Percentiles rank a stretch among this genome's conserved stretches.
These are phyloP conservation scores for Rhopalosiphum maidis DNA, from an alignment of 1,140 invertebrate genomes.

Conservation along the genomic window DNA sequence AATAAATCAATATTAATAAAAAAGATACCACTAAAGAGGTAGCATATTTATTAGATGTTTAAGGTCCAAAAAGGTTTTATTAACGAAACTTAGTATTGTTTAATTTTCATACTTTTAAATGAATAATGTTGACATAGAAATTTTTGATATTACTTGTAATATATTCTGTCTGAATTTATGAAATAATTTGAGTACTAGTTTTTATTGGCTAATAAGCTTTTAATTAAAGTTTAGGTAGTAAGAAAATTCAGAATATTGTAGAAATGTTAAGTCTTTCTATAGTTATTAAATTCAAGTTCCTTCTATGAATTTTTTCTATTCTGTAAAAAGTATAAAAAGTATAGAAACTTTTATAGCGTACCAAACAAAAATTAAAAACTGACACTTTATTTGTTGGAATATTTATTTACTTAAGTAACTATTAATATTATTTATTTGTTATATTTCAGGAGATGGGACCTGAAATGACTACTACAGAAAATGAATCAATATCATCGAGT, in stretches of 20 bases:
- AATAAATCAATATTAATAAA: conserved; percentile 12
- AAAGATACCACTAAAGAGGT: neutral
- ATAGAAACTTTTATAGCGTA: neutral
- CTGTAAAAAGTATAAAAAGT: neutral
- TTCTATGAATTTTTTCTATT: neutral
- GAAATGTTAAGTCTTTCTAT: neutral
- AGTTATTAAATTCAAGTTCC: neutral
- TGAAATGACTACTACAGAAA: neutral
- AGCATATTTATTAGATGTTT: neutral
- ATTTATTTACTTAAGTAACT: neutral
- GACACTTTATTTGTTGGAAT: neutral
- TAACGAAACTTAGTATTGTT: neutral
- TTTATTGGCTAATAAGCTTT: neutral
- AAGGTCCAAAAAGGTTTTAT: too few species aligned
- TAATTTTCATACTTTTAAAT: neutral
- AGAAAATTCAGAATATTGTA: neutral
- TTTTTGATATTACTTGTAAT: neutral
- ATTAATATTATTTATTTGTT: neutral
- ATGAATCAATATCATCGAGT: neutral
- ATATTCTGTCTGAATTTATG: neutral
- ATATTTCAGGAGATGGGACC: neutral
- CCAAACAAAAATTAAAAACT: neutral
- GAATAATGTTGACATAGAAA: neutral
- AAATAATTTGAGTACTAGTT: neutral
- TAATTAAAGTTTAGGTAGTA: neutral